Evolutionary conservation across 1,140 invertebrate species (phyloP), one percentile per base, ranked within the genome.

Genomic region (Eulimnadia texana): DNA sequence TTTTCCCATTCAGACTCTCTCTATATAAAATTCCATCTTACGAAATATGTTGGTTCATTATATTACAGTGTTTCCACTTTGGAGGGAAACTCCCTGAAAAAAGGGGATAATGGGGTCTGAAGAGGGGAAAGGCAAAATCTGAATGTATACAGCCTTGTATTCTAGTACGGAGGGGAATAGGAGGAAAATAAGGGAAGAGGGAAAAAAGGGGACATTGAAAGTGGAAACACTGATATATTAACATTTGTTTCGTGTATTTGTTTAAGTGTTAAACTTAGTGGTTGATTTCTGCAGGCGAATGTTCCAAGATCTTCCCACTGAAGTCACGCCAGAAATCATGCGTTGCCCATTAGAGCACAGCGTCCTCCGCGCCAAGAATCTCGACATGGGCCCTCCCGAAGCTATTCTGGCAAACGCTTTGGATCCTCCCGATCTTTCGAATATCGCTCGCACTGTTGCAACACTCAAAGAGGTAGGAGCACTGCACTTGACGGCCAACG

Each of bases 381-480:
- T 98, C 22, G 79, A 91, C 58, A 82, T 94, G 77, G 89, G 86
- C n/a, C 76, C 84, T 50, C 93, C 93, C 0, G 82, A 82, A 66
- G 79, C 84, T 28, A 76, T 97, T 9, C 73, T 98, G 0, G 89
- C 85, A 0, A 71, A 91, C 1, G 86, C 90, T 0, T 76, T 98
- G 67, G 85, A 90, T 69, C 91, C 92, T 23, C 95, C 95, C 0
- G 82, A 89, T 71, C 72, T 93, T 11, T 77, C 76, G 9, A 88
- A 92, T 68, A 86, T 98, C 63, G 78, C 83, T 52, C 76, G 80
- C 13, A 92, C 92, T 1, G 78, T 97, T 58, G 74, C 93, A 6
- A 72, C 82, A 33, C 74, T 98, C 0, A 96, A 97, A 78, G 90
- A 95, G 78, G 72, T 77, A 54, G 77, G 77, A 23, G 77, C 78